Evolutionary conservation across 1,140 invertebrate genomes (phyloP), one percentile per base, ranked within the genome.

Genomic region (Aphelinus certus): DNA sequence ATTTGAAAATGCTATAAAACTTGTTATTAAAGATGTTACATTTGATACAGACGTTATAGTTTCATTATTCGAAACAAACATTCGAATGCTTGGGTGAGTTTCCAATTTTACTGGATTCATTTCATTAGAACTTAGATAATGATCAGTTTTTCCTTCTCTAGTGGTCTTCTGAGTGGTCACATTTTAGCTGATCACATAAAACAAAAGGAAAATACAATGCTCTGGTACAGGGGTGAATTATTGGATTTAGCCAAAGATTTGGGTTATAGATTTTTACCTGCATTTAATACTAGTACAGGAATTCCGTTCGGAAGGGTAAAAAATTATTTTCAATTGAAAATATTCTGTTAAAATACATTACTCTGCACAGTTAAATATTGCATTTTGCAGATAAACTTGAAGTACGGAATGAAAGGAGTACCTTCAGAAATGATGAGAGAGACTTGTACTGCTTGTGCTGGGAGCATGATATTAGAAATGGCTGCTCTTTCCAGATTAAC

Each of bases 61-160:
- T 10, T 99, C 97, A 1, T 95, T 99, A 5, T 99, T 99, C 89
- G 98, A 99, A 89, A 98, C 97, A 7, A 99, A 99, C 86, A 99
- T 99, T 81, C 89, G 98, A 76, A 94, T 99, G 88, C 89, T 99
- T 47, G 98, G 98, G 93, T 96, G 89, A 49, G 51, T 55, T 68
- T 72, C 61, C 48, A 57, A 55, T 58, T 43, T 78, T 70, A 56
- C 43, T 66, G 56, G 47, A 65, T 48, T 53, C 10, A 55, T 56
- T 60, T 45, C 58, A 46, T 58, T 70, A 48, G n/a, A 62, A 60
- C 7, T 58, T 43, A 47, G 5, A 68, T 55, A 26, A 3, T 70
- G 60, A 73, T 75, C 67, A 61, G 53, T 45, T 56, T 74, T 61
- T 77, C 78, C 76, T 72, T 73, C 91, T 90, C 48, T 83, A 96